phyloP scores from a whole-genome alignment of 2,797 vertebrate species.

The Brachymystax lenok region DNA sequence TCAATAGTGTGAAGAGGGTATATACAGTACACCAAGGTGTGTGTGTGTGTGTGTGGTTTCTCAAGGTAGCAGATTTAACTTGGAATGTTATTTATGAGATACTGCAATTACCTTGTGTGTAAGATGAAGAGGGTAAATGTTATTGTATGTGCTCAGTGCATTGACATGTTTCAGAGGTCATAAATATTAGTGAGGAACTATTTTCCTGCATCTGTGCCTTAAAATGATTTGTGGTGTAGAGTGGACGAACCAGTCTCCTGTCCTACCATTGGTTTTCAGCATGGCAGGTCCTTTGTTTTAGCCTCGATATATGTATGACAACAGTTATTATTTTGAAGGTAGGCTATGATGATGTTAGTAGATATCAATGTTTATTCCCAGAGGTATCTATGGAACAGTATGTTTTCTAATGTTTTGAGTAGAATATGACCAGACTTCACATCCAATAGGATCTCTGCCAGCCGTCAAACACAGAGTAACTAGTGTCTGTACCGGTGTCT shows the following conservation, averaged over 20 bases:
- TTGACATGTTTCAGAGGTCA: neutral
- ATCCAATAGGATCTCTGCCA: neutral
- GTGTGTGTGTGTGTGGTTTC: neutral
- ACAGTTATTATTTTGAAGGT: neutral
- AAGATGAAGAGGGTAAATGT: neutral
- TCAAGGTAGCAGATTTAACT: neutral
- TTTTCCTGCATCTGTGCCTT: neutral
- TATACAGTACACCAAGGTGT: neutral
- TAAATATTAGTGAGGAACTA: neutral
- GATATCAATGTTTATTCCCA: neutral
- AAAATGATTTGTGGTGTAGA: neutral
- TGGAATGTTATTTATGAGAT: neutral
- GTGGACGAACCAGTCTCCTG: neutral
- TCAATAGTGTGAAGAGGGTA: too few relatives aligned
- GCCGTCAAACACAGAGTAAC: neutral
- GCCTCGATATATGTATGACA: neutral
- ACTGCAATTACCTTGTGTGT: neutral
- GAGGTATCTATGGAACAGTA: neutral
- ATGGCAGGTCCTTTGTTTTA: neutral
- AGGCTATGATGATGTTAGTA: constrained; percentile 1
- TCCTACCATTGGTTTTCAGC: neutral
- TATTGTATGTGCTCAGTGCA: neutral
- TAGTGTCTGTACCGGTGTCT: neutral
- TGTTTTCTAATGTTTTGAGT: constrained; percentile 1
- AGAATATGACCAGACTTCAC: neutral